A percentile compares a stretch with the other conserved stretches of the same genome.
phyloP scores from a whole-genome alignment of 2,888 invertebrate species.

The Lasius platythorax region DNA sequence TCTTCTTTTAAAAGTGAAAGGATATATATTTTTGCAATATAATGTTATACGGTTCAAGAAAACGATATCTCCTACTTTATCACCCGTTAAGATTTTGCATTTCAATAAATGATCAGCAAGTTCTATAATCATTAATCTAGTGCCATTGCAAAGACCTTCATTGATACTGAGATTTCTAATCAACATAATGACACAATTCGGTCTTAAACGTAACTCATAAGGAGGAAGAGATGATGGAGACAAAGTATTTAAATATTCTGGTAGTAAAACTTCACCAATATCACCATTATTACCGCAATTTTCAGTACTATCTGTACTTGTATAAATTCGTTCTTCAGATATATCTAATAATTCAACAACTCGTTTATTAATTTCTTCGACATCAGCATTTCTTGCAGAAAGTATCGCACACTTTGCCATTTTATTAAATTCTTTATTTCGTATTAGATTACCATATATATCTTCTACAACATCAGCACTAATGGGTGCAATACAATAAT shows the following conservation, averaged over 20 bases:
- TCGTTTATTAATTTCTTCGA: too few species aligned
- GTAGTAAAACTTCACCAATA: slow-evolving; percentile 36
- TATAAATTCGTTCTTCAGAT: slow-evolving; percentile 2
- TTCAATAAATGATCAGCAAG: too few species aligned
- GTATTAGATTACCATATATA: slow-evolving; percentile 11
- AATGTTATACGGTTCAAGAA: too few species aligned
- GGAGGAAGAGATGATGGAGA: slow-evolving; percentile 43
- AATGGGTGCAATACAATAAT: background rate
- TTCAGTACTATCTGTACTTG: background rate
- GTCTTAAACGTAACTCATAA: slow-evolving; percentile 42
- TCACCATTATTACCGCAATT: background rate
- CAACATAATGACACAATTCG: background rate
- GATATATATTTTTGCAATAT: too few species aligned
- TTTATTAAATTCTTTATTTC: too few species aligned
- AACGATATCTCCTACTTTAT: too few species aligned
- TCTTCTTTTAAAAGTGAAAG: background rate
- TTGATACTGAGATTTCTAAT: slow-evolving; percentile 9
- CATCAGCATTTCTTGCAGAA: too few species aligned
- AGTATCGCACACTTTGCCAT: too few species aligned
- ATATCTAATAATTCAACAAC: background rate
- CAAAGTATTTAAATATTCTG: slow-evolving; percentile 56
- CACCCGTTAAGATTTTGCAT: too few species aligned
- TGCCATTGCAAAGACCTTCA: slow-evolving; percentile 9
- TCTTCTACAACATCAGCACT: background rate
- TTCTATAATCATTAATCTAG: slow-evolving; percentile 1